A percentile compares a stretch with the other conserved stretches of the same genome.
phyloP scores from a whole-genome alignment of 2,888 invertebrate species.

The Drosophila meridionalis region DNA sequence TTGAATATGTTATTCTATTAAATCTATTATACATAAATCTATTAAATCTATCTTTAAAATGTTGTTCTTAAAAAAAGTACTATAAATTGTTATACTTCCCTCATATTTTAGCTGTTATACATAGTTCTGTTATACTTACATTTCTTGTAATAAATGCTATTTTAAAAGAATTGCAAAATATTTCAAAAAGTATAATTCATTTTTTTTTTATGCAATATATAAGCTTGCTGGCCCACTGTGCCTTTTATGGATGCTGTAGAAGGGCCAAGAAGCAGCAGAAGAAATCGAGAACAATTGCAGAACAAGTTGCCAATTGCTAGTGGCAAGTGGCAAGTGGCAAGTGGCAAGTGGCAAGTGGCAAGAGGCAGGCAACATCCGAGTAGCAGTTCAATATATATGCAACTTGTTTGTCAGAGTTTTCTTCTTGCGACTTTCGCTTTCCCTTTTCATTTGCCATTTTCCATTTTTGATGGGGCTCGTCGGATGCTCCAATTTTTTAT shows the following conservation, averaged over 20 bases:
- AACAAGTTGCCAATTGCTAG: constrained; percentile 13
- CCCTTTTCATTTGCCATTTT: constrained; percentile 55
- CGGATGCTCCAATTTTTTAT: constrained; percentile 68
- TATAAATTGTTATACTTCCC: too few species aligned
- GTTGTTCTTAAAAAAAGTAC: too few species aligned
- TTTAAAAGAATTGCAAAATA: neutral
- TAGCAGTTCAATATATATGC: constrained; percentile 65
- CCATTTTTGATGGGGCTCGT: constrained; percentile 43
- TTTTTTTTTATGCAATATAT: neutral
- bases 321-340: constrained; percentile 28
- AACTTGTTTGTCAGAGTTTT: constrained; percentile 59
- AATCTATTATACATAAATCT: too few species aligned
- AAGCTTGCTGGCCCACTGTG: neutral
- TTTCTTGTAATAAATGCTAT: neutral
- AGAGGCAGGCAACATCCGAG: constrained; percentile 6
- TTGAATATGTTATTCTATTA: neutral
- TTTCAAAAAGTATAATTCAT: neutral
- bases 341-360: constrained; percentile 22
- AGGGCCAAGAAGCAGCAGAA: constrained; percentile 25
- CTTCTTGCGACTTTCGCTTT: constrained; percentile 65
- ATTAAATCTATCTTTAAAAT: too few species aligned
- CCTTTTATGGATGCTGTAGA: constrained; percentile 52
- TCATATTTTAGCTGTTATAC: neutral
- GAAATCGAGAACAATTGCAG: constrained; percentile 14
- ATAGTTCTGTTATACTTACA: neutral